Evolutionary conservation across 2,888 invertebrate species (phyloP), one percentile per base, ranked within the genome.

Genomic region (Patella caerulea): DNA sequence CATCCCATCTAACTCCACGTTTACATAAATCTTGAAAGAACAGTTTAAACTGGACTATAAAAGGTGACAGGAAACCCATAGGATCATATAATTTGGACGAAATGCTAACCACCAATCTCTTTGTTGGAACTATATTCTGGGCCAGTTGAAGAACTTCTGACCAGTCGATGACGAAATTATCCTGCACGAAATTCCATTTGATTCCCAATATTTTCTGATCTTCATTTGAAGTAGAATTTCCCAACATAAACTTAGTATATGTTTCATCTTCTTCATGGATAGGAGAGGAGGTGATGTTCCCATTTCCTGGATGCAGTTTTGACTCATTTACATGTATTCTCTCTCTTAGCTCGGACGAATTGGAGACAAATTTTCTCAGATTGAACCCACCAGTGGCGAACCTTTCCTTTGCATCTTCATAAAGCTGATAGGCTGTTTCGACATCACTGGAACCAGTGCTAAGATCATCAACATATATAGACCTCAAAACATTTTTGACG

Each of bases 361-460:
- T 65, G 19, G 65, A 24, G 65, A 65, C 9, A 24, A 65, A 65
- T 65, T 65, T 65, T 65, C 24, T 65, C 24, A 65, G 14, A 65
- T 65, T 65, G 19, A 65, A 65, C 24, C 65, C 65, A 19, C 65
- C 65, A 65, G 24, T 65, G 11, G 65, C 65, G 14, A 65, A 65
- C 24, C 24, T 19, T 19, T 9, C 11, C 19, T 65, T 24, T 0
- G 65, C 19, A 24, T 65, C 65, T 24, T 24, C 65, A 65, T 65
- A 65, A 65, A 65, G 65, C 14, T 65, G 19, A 65, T 65, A 65
- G 12, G 24, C 19, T 65, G n/a, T 24, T 65, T 65, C 65, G 15
- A 65, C 65, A 19, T 65, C 24, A 19, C 24, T 9, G 24, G 65
- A 9, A 19, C 65, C 65, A 19, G 24, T 65, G 12, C 24, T 65